Base-by-base conservation (phyloP, 2,888 invertebrate species). In the Heliconius aoede region DNA sequence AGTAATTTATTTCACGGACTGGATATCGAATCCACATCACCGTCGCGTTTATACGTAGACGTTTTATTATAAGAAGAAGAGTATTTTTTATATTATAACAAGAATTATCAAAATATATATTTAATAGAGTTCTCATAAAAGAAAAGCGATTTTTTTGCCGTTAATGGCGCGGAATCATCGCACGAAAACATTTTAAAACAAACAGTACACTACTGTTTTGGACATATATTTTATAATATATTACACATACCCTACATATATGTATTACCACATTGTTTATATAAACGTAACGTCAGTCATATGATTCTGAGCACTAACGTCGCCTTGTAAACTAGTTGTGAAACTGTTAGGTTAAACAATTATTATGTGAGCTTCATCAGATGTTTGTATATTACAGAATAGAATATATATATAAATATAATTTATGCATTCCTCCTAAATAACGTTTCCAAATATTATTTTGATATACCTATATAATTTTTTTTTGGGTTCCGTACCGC, bases 261-360 rank as follows among this genome's bases (percentile, higher is more conserved):
- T 21, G 51, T 55, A 55, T 55, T 69, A 55, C 46, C 15, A 51
- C 55, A 69, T 28, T 69, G 28, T 61, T 61, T 61, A 61, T 60
- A 26, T 28, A 61, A 61, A 7, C 21, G 21, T 28, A 18, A 72
- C 36, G n/a, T 32, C 55, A 60, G 28, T 36, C 9, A 36, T n/a
- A 72, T 60, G 32, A 24, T n/a, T 72, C 30, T 8, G 36, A 18
- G 40, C 60, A 61, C 51, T 72, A 15, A n/a, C 15, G 4, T 26
- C 40, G 11, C 40, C 61, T 61, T 36, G 72, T 72, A 28, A 72
- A 72, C 40, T 21, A 61, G 72, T 72, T 72, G 40, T 72, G 69
- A 71, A 71, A 71, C 58, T 71, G n/a, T 58, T n/a, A 61, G 24
- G 18, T 26, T 61, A 72, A 72, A 61, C 24, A 61, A 72, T 72